Base-by-base conservation (phyloP, 2,113 vertebrate genomes). In the Rafetus swinhoei region DNA sequence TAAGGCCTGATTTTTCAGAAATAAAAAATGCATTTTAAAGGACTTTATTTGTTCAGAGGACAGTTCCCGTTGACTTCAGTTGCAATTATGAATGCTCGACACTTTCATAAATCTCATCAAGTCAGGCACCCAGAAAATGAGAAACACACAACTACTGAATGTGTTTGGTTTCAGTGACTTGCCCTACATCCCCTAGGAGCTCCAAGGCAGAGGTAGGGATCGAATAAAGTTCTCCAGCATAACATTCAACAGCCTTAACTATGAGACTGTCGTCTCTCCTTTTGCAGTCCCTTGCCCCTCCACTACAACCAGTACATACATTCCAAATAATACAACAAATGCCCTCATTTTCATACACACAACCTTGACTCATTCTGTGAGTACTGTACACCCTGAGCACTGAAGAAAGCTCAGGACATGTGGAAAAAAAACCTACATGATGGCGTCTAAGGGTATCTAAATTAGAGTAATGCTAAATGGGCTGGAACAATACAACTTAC, bases 371-470 rank as follows among this genome's bases (percentile, higher is more conserved):
- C n/a, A 35, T 4, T 35, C n/a, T 15, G 32, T 35, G 65, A 72
- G 65, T 15, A 21, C 18, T 21, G n/a, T 21, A 16, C 65, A 10
- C 35, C n/a, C 65, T 35, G 15, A n/a, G 65, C 12, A 62, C 65
- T 72, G 65, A 35, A 35, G 32, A 32, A 76, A 22, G 74, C 21
- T 25, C 21, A 4, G 21, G 21, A 39, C 74, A 76, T 76, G 6
- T 39, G 21, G 65, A 69, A 69, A 69, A 69, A 69, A 19, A 69
- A 35, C 45, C 22, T 18, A n/a, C n/a, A 14, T n/a, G 62, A n/a
- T 14, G 11, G n/a, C 22, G 21, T 74, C 35, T 74, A 24, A 7
- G n/a, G 85, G 72, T 69, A 9, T 22, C 0, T 1, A 10, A 4
- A 21, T 14, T 10, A 16, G 14, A n/a, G 24, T 65, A 50, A 53